phyloP scores from a whole-genome alignment of 1,140 invertebrate genomes.

The Radopholus similis region DNA sequence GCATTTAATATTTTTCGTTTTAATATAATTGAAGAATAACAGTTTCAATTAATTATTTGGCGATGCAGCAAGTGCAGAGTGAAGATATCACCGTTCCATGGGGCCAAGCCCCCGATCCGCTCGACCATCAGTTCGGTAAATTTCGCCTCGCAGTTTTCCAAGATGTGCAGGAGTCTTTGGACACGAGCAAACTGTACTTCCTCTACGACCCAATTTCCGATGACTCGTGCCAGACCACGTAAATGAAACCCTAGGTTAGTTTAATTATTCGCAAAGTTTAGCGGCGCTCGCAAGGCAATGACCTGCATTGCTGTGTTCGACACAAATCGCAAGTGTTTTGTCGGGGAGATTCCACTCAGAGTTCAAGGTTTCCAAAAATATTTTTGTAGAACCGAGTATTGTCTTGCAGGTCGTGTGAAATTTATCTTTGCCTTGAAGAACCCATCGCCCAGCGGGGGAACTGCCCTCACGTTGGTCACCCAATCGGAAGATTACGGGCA shows the following conservation, averaged over 20 bases:
- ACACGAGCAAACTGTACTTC: constrained; percentile 53
- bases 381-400: not conserved
- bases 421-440: constrained; percentile 51
- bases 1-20: no score
- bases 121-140: constrained; percentile 53
- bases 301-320: constrained; percentile 54
- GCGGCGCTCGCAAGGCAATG: constrained; percentile 49
- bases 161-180: constrained; percentile 56
- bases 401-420: constrained; percentile 48
- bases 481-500: constrained; percentile 55
- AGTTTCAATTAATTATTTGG: no score
- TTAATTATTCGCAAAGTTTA: constrained; percentile 22
- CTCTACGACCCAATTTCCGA: constrained; percentile 57
- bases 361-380: constrained; percentile 50
- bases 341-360: constrained; percentile 51
- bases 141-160: constrained; percentile 56
- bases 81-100: constrained; percentile 59
- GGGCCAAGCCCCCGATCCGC: constrained; percentile 57
- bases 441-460: constrained; percentile 47
- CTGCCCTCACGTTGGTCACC: constrained; percentile 50
- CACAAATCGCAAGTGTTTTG: constrained; percentile 51
- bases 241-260: constrained; percentile 12
- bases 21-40: no score
- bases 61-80: constrained; percentile 38
- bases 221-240: constrained; percentile 52